Conservation (phyloP, 2,113 vertebrate genomes). For the Rhineura floridana region DNA sequence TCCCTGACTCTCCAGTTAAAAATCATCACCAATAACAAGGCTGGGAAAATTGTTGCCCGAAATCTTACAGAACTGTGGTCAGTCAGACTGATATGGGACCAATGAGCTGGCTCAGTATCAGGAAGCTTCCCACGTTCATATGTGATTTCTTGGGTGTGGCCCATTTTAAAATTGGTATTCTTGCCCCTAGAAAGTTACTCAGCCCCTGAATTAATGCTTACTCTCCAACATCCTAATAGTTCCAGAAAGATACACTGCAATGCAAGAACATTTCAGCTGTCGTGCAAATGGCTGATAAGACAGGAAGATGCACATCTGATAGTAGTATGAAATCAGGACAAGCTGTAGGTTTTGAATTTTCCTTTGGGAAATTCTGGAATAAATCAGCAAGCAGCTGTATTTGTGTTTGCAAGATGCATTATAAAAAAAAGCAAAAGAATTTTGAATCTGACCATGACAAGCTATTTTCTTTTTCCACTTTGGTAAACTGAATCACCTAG, state of each 20-base stretch:
- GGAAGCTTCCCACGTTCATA: too few relatives aligned
- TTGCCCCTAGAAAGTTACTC: neutral
- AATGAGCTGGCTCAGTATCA: neutral
- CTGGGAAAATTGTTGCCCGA: neutral
- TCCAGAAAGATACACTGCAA: neutral
- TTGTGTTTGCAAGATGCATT: neutral
- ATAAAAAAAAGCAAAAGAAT: constrained; percentile 43
- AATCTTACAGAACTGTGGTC: neutral
- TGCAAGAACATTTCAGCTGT: neutral
- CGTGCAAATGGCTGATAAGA: neutral
- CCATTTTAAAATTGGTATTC: neutral
- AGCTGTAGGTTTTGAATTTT: neutral
- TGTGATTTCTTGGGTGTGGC: neutral
- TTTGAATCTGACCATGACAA: constrained; percentile 4
- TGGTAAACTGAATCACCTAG: neutral
- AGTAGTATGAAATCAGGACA: constrained; percentile 12
- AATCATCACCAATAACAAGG: neutral
- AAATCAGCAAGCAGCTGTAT: constrained; percentile 13
- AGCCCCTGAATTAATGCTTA: neutral
- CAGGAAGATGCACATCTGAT: neutral
- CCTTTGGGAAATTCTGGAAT: neutral
- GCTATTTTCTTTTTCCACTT: neutral
- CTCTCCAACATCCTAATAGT: neutral
- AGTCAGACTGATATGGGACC: neutral
- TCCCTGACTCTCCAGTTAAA: neutral